Base-by-base conservation (phyloP, 2,888 invertebrate species). In the Drosophila mimica region DNA sequence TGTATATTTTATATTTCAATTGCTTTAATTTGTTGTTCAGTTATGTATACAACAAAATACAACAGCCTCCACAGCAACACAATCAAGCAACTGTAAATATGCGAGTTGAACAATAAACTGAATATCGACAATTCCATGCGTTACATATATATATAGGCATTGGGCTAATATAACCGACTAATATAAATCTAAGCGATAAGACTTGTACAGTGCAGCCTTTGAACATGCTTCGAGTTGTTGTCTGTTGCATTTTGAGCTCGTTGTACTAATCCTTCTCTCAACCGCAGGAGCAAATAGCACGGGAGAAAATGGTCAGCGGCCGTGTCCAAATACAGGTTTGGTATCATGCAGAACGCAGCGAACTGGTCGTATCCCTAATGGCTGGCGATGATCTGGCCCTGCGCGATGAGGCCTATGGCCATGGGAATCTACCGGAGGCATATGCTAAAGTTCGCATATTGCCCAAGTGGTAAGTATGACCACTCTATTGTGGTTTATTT, bases 241-340 rank as follows among this genome's bases (percentile, higher is more conserved):
- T 46, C 51, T 20, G 25, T 6, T 11, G 30, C 15, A 40, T 15
- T 57, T 34, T 13, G 57, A 57, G 15, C n/a, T 34, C 40, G 40
- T 30, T 33, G 40, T 51, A 58, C 74, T 76, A 74, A 76, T 65
- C 34, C 46, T 43, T 66, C 13, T 71, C 56, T 56, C 56, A 76
- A 77, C 53, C 72, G 49, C 74, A 96, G 96, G 96, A 96, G 92
- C 96, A 96, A 94, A 93, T 96, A 77, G 95, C 95, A n/a, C 95
- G 96, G 71, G 96, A 97, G 93, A 95, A 96, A 75, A 95, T 95
- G 82, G 95, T 96, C 67, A 95, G 96, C 33, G 97, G 97, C 51
- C 95, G 97, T 30, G 95, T 98, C 43, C 97, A 97, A 93, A 95
- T 98, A 79, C 97, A 98, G 92, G 96, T 98, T 64, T 97, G 97